A percentile compares a stretch with the other conserved stretches of the same genome.
Conservation (phyloP, 2,797 vertebrate species). For the Oryzias sinensis region DNA sequence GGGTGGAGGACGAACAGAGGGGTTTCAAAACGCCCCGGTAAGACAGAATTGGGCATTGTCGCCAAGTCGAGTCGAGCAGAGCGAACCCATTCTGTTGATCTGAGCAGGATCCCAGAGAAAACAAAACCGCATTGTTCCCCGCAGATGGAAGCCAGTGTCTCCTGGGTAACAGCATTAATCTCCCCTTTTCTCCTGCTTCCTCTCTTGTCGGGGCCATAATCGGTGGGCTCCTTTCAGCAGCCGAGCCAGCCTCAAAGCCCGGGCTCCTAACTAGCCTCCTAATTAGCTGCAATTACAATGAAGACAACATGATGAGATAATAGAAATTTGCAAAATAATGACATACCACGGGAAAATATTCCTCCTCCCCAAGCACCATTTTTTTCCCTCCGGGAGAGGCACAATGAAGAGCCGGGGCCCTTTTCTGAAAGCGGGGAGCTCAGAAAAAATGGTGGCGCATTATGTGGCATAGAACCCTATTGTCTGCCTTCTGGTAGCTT, state of each 20-base stretch:
- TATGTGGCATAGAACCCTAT: conserved; percentile 99
- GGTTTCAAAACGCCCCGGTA: conserved; percentile 54
- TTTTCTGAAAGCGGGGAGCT: conserved; percentile 85
- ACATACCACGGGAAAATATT: conserved; percentile 99
- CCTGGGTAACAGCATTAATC: conserved; percentile 99
- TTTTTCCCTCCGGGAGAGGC: conserved; percentile 82
- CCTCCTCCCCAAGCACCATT: conserved; percentile 99
- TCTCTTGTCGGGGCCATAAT: conserved; percentile 98
- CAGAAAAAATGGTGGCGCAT: conserved; percentile 97
- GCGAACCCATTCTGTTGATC: conserved; percentile 86
- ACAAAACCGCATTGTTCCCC: conserved; percentile 99
- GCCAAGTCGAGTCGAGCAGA: conserved; percentile 73
- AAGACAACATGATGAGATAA: conserved; percentile 99
- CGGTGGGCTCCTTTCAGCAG: conserved; percentile 98
- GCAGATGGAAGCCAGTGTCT: conserved; percentile 99
- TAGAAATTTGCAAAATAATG: conserved; percentile 99
- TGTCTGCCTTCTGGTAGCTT: conserved; percentile 98
- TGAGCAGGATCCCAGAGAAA: conserved; percentile 97
- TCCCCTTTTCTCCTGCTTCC: conserved; percentile 89
- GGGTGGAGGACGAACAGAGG: conserved; percentile 2
- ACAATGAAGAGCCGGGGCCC: conserved; percentile 95
- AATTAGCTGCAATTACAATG: conserved; percentile 99
- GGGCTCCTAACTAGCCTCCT: conserved; percentile 99
- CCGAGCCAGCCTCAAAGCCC: conserved; percentile 99
- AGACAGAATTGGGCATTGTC: conserved; percentile 95